Conservation (phyloP, 2,888 invertebrate genomes). For the Lithodes maja region DNA sequence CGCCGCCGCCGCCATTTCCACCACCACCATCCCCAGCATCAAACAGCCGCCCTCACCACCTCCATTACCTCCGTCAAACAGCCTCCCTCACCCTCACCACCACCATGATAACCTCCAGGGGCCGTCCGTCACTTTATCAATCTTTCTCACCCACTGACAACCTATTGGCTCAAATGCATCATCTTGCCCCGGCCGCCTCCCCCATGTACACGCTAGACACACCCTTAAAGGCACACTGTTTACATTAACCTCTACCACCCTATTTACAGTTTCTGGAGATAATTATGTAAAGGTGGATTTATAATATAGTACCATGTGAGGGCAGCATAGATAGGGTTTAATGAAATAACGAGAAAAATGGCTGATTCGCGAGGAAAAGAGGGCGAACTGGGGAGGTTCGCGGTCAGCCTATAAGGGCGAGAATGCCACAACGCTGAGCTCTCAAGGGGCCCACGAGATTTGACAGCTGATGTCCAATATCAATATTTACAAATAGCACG, state of each 20-base stretch:
- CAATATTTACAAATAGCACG: constrained; percentile 61
- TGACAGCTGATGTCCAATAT: constrained; percentile 63
- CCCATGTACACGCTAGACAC: constrained; percentile 18
- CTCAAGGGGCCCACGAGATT: constrained; percentile 44
- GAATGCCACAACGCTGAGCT: background rate
- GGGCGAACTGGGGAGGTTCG: background rate
- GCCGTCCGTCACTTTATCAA: constrained; percentile 57
- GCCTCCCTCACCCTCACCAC: background rate
- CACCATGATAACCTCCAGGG: constrained; percentile 46
- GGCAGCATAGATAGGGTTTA: background rate
- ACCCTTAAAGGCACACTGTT: constrained; percentile 11
- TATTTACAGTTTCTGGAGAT: background rate
- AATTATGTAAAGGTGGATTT: too few relatives aligned
- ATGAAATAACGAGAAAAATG: too few relatives aligned
- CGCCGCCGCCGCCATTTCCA: background rate
- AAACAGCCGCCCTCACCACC: background rate
- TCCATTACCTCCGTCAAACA: background rate
- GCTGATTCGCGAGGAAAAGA: background rate
- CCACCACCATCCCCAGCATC: background rate
- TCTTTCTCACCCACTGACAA: constrained; percentile 61
- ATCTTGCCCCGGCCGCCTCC: constrained; percentile 29
- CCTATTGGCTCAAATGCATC: constrained; percentile 62
- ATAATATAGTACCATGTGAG: background rate
- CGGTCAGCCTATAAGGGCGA: constrained; percentile 3
- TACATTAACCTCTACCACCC: constrained; percentile 3